Percentiles rank a stretch among this genome's conserved stretches.
Conservation (phyloP, 2,797 vertebrate genomes). For the Oreonectes daqikongensis region DNA sequence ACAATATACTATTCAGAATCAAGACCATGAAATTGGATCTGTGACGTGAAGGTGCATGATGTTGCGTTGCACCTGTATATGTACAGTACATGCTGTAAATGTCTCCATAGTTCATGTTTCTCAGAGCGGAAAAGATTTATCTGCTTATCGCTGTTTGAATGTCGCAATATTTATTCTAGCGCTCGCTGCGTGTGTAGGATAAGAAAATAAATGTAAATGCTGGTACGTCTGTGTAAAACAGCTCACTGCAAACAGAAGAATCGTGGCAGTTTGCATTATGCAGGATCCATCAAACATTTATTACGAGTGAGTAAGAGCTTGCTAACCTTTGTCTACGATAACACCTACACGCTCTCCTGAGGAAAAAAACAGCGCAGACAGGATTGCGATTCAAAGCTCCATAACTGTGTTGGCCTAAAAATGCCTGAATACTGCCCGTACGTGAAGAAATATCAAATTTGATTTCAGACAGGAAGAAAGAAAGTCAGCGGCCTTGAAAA, state of each 20-base stretch:
- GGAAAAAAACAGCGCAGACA: slow-evolving; percentile 16
- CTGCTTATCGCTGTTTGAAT: slow-evolving; percentile 6
- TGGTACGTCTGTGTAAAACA: neutral
- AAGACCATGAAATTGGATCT: slow-evolving; percentile 62
- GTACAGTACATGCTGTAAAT: slow-evolving; percentile 9
- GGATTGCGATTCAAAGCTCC: neutral
- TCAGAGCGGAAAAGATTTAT: slow-evolving; percentile 36
- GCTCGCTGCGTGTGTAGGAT: neutral
- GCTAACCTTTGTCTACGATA: slow-evolving; percentile 64
- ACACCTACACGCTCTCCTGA: slow-evolving; percentile 63
- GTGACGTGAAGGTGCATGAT: slow-evolving; percentile 28
- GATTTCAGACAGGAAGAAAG: slow-evolving; percentile 2
- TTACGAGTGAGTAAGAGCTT: slow-evolving; percentile 56
- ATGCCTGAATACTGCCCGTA: neutral
- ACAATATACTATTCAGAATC: slow-evolving; percentile 43
- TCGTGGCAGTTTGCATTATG: slow-evolving; percentile 54
- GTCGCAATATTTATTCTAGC: slow-evolving; percentile 3
- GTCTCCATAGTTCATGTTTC: slow-evolving; percentile 31
- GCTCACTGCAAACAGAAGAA: neutral
- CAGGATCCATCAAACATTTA: slow-evolving; percentile 67
- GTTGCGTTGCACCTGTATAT: slow-evolving; percentile 45
- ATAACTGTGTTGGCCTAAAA: slow-evolving; percentile 1
- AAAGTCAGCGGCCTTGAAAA: slow-evolving; percentile 52
- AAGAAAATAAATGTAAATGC: slow-evolving; percentile 10
- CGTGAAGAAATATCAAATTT: neutral